These are phyloP conservation scores for Forficula auricularia DNA, from an alignment of 1,140 invertebrate species.

Conservation along the genomic window DNA sequence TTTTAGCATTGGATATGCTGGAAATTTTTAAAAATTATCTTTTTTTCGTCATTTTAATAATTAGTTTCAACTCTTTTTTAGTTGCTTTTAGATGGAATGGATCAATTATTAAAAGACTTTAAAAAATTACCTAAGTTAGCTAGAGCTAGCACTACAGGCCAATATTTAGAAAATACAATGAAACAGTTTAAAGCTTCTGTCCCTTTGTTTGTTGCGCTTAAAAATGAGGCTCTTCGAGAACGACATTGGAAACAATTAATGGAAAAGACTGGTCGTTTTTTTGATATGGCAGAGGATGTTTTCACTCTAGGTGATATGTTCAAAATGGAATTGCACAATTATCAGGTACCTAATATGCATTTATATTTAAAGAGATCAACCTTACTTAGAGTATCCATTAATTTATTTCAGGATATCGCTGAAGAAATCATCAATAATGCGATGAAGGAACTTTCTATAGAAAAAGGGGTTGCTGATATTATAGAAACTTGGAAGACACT, in stretches of 20 bases:
- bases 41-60: no score
- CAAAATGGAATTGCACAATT: slow-evolving; percentile 70
- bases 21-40: no score
- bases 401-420: slow-evolving; percentile 41
- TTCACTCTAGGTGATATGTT: slow-evolving; percentile 85
- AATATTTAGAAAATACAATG: slow-evolving; percentile 60
- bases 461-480: slow-evolving; percentile 65
- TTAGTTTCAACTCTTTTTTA: no score
- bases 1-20: no score
- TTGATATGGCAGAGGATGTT: slow-evolving; percentile 69
- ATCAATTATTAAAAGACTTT: slow-evolving; percentile 62
- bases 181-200: slow-evolving; percentile 73
- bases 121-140: slow-evolving; percentile 38
- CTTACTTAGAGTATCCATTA: no score
- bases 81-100: slow-evolving; percentile 55
- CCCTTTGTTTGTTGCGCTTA: slow-evolving; percentile 74
- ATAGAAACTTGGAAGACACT: slow-evolving; percentile 53
- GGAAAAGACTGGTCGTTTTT: slow-evolving; percentile 57
- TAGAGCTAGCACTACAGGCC: slow-evolving; percentile 37
- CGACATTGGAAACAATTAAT: slow-evolving; percentile 78
- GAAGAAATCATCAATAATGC: slow-evolving; percentile 72
- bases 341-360: no score
- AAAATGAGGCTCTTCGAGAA: slow-evolving; percentile 74
- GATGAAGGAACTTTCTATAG: slow-evolving; percentile 73
- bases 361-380: no score